Evolutionary conservation across 1,140 invertebrate genomes (phyloP), one percentile per base, ranked within the genome.

Genomic region (Pseudomyrmex flavicornis): DNA sequence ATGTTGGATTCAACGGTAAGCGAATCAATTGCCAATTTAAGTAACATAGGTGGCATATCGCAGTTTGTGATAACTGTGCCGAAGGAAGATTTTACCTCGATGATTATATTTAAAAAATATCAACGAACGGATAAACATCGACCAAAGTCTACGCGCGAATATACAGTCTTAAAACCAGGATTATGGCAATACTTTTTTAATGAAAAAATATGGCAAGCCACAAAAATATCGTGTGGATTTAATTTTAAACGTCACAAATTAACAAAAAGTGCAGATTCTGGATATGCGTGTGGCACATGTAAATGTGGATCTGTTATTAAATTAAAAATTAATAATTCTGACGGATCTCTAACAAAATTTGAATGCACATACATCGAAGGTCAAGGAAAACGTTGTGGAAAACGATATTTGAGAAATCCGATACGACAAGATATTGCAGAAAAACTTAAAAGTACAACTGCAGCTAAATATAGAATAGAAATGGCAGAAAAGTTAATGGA

Each of bases 201-300:
- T 52, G 66, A 69, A 26, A 26, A 66, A 13, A 66, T 66, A 48
- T 66, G 63, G 44, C 44, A 69, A 54, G 66, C 66, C 22, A 52
- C 48, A n/a, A 54, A 69, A 54, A 63, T 63, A 63, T 15, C 15
- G 7, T 69, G 46, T 52, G 66, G 4, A 52, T 52, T 52, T 52
- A 69, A 69, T 69, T 69, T 69, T 69, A 69, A 54, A 35, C 66
- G 50, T 3, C 66, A 69, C 7, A 69, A 69, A 54, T 54, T 69
- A 17, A 12, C 7, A 3, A 1, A 10, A 1, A 54, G 54, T 69
- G 66, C 20, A 54, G 50, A 69, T 56, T 69, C 13, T 9, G 66
- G 50, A 26, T 69, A 54, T 44, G 66, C 66, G 54, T 56, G 15
- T 22, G 48, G 50, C 15, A 69, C 66, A 1, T 52, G 22, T 35